These are phyloP conservation scores for Zoroaster sp. DNA, from an alignment of 53 echinoderm and acorn worm species.

Conservation along the genomic window DNA sequence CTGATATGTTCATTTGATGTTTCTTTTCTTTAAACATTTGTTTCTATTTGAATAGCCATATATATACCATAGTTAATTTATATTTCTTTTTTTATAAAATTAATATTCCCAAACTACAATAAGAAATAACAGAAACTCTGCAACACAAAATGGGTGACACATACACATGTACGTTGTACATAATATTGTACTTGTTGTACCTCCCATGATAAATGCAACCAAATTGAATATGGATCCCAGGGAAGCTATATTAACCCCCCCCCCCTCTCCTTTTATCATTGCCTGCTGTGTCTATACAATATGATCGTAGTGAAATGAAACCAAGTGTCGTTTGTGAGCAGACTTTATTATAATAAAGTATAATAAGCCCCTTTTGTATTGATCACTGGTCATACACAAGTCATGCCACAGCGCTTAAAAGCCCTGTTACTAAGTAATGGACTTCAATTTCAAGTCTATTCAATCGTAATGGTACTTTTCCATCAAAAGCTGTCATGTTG, in stretches of 20 bases:
- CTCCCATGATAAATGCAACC: background rate
- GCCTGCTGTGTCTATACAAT: conserved; percentile 42
- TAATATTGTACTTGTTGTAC: no score
- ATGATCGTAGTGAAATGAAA: background rate
- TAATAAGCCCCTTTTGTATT: conserved; percentile 17
- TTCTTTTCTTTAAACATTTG: no score
- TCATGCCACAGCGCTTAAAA: conserved; percentile 33
- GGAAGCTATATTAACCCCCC: background rate
- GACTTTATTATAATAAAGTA: no score
- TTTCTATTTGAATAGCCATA: no score
- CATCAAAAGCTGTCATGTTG: conserved; percentile 46
- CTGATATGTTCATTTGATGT: no score
- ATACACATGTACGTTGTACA: no score
- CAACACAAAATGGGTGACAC: no score
- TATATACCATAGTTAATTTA: no score
- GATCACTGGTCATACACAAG: conserved; percentile 17
- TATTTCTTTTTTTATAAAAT: no score
- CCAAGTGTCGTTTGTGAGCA: background rate
- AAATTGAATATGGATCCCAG: background rate
- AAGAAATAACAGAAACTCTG: no score
- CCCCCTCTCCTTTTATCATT: conserved; percentile 8
- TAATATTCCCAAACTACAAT: no score
- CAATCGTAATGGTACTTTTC: conserved; percentile 50
- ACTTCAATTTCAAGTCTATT: conserved; percentile 51
- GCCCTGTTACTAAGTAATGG: conserved; percentile 51